A percentile compares a stretch with the other conserved stretches of the same genome.
phyloP scores from a whole-genome alignment of 2,888 invertebrate species.

The Trichopoda pennipes region DNA sequence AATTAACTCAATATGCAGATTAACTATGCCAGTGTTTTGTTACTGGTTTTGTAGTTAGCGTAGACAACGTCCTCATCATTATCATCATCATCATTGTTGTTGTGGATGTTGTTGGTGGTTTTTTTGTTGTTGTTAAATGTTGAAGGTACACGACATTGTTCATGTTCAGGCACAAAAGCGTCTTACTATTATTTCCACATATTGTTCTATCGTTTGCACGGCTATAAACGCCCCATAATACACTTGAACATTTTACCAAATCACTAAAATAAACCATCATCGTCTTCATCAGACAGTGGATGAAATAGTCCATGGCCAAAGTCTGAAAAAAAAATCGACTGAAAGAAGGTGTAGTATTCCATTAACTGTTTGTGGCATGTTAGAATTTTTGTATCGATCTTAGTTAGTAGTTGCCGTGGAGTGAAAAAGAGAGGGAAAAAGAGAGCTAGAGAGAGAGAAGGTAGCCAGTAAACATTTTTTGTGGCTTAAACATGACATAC shows the following conservation, averaged over 20 bases:
- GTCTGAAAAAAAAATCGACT: neutral
- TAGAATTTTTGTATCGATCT: neutral
- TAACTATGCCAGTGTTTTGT: conserved; percentile 50
- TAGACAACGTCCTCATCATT: conserved; percentile 32
- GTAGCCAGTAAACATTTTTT: conserved; percentile 45
- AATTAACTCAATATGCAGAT: conserved; percentile 69
- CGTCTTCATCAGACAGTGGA: conserved; percentile 27
- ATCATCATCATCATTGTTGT: conserved; percentile 6
- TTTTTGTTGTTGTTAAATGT: conserved; percentile 2
- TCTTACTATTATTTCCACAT: conserved; percentile 2
- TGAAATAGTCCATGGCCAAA: conserved; percentile 15
- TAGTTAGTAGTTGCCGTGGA: neutral
- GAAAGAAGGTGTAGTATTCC: conserved; percentile 38
- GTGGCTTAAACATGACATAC: conserved; percentile 66
- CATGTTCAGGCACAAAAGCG: conserved; percentile 52
- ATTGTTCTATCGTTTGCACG: conserved; percentile 14
- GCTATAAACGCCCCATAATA: conserved; percentile 10
- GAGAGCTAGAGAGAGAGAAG: neutral
- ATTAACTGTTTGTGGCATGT: conserved; percentile 7
- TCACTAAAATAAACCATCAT: conserved; percentile 36
- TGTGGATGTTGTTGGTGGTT: conserved; percentile 26
- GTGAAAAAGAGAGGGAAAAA: neutral
- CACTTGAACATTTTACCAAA: conserved; percentile 23
- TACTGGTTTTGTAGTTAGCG: conserved; percentile 16
- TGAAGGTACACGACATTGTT: conserved; percentile 58